These are phyloP conservation scores for Lissocephala sabroskyi DNA, from an alignment of 2,888 invertebrate species.

Conservation along the genomic window DNA sequence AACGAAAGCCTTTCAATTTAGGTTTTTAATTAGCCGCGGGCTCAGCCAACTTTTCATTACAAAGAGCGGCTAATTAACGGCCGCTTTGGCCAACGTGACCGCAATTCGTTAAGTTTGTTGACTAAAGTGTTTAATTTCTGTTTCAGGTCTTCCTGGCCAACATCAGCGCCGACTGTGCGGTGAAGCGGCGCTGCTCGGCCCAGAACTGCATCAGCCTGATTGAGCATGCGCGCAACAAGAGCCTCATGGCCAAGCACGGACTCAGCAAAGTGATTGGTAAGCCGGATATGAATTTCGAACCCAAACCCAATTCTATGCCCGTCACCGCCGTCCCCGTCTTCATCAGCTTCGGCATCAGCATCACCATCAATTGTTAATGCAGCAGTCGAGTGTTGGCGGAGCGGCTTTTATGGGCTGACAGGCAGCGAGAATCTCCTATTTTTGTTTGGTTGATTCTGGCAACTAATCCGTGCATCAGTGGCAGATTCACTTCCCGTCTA, in stretches of 20 bases:
- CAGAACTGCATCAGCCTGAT: constrained; percentile 86
- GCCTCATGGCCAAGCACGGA: constrained; percentile 74
- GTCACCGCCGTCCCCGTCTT: too few species aligned
- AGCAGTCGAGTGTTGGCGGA: constrained; percentile 24
- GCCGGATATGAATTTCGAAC: constrained; percentile 39
- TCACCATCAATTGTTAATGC: constrained; percentile 25
- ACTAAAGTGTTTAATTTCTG: constrained; percentile 11
- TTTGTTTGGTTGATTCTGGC: constrained; percentile 4
- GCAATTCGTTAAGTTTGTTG: constrained; percentile 19
- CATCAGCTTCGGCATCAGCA: neutral
- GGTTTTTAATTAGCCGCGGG: constrained; percentile 7
- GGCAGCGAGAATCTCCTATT: neutral
- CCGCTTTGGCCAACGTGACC: constrained; percentile 6
- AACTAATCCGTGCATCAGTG: constrained; percentile 23
- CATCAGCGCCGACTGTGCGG: constrained; percentile 76
- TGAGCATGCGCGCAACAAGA: constrained; percentile 81
- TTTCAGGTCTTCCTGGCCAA: constrained; percentile 71
- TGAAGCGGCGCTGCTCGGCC: constrained; percentile 86
- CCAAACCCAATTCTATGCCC: neutral
- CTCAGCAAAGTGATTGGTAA: constrained; percentile 70
- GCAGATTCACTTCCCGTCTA: constrained; percentile 17
- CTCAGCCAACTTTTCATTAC: constrained; percentile 14
- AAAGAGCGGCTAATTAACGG: neutral
- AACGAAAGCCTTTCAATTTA: neutral
- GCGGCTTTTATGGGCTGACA: constrained; percentile 10